A percentile compares a stretch with the other conserved stretches of the same genome.
phyloP scores from a whole-genome alignment of 2,113 vertebrate species.

The Symphodus melops region DNA sequence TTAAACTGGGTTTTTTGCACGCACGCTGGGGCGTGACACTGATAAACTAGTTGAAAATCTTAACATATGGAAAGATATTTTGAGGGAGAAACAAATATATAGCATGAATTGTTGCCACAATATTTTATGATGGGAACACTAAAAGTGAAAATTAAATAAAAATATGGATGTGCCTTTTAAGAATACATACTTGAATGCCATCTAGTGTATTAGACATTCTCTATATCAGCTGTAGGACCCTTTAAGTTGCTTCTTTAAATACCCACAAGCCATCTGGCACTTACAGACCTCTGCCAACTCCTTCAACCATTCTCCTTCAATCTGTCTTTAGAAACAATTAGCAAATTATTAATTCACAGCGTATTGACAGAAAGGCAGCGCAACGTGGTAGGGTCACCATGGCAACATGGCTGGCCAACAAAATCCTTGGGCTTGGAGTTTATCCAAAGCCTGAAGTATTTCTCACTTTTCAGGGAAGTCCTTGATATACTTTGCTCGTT shows the following conservation, averaged over 20 bases:
- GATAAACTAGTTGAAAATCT: neutral
- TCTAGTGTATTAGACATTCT: no score
- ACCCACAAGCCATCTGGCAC: slow-evolving; percentile 36
- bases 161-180: no score
- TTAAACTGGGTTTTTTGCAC: neutral
- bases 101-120: neutral
- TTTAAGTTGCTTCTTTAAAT: slow-evolving; percentile 29
- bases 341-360: slow-evolving; percentile 44
- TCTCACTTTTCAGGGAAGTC: neutral
- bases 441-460: slow-evolving; percentile 1
- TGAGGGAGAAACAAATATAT: neutral
- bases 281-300: slow-evolving; percentile 12
- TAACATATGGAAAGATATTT: neutral
- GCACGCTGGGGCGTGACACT: neutral
- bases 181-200: no score
- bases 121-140: neutral
- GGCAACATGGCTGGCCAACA: slow-evolving; percentile 30
- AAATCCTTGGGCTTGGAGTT: slow-evolving; percentile 15
- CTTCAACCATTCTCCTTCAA: slow-evolving; percentile 36
- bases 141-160: neutral
- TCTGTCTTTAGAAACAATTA: slow-evolving; percentile 39
- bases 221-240: neutral
- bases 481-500: neutral
- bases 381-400: slow-evolving; percentile 19
- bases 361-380: slow-evolving; percentile 6